Base-by-base conservation (phyloP, 2,888 invertebrate genomes). In the Priocnemis perturbator region DNA sequence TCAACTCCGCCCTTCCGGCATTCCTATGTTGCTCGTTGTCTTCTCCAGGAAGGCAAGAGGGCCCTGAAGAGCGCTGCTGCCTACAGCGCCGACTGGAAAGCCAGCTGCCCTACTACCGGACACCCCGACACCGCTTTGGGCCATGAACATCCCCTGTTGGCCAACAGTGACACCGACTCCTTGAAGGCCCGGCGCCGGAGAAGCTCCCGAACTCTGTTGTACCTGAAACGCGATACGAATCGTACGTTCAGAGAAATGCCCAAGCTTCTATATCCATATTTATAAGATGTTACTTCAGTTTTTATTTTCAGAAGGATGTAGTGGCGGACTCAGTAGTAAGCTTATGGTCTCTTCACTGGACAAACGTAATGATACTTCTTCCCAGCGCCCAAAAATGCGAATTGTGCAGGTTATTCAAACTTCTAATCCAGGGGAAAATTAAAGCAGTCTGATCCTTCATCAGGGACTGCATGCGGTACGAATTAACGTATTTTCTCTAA, bases 1-100 rank as follows among this genome's bases (percentile, higher is more conserved):
- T 95, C 95, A 95, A 94, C 95, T 94, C 81, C 95, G 90, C 88
- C 95, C 94, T 89, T 96, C 95, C 62, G 95, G 94, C 92, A 96
- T 92, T 67, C 96, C 96, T 92, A 97, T 96, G 90, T 96, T 96
- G 90, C 96, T 96, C 84, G 96, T 95, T 76, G 96, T 96, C 91
- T 96, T 96, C 91, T 97, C 96, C 72, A 97, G 90, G 86, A 94
- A 96, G 0, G 96, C 96, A 73, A 97, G 91, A 0, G 96, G 97
- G 7, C 96, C 96, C 79, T 95, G 96, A 64, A 96, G 90, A 1
- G 94, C 91, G 0, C 92, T 91, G 5, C 91, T 91, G 72, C 91
- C 89, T 20, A 84, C 81, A 48, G 80, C 79, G 21, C 83, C 86
- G 3, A 87, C 79, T 94, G 91, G 89, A 93, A 96, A 48, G 94